phyloP scores from a whole-genome alignment of 2,797 vertebrate species.

The Loriculus beryllinus region DNA sequence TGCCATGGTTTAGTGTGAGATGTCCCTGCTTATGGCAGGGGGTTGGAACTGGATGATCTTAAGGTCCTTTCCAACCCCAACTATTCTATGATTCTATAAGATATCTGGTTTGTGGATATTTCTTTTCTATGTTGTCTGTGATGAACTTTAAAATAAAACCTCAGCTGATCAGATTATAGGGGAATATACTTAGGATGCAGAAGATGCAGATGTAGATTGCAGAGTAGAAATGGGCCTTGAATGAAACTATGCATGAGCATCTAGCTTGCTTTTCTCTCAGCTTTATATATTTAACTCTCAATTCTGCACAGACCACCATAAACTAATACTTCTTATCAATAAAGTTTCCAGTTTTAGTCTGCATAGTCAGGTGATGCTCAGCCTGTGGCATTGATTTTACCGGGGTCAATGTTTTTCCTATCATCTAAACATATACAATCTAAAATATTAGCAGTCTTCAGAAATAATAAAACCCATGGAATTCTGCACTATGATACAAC shows the following conservation, averaged over 20 bases:
- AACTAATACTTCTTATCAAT: not conserved
- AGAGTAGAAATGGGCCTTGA: not conserved
- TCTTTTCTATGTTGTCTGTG: not conserved
- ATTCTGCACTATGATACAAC: fast-evolving
- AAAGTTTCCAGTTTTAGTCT: not conserved
- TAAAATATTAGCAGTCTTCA: not conserved
- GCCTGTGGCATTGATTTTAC: not conserved
- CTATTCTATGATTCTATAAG: no score
- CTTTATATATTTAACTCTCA: not conserved
- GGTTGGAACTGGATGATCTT: no score
- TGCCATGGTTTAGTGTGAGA: no score
- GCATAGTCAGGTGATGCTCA: not conserved
- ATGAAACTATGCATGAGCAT: not conserved
- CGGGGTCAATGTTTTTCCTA: not conserved
- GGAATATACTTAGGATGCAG: not conserved
- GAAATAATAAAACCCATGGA: not conserved
- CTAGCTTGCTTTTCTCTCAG: not conserved
- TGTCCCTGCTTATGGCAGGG: no score
- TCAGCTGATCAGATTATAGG: not conserved
- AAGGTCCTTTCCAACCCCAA: no score
- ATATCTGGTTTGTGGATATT: not conserved
- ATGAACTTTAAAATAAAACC: not conserved
- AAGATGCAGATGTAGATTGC: not conserved
- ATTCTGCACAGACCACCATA: not conserved
- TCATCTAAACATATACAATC: not conserved